These are phyloP conservation scores for Chloroceryle aenea DNA, from an alignment of 2,113 vertebrate genomes.

Conservation along the genomic window DNA sequence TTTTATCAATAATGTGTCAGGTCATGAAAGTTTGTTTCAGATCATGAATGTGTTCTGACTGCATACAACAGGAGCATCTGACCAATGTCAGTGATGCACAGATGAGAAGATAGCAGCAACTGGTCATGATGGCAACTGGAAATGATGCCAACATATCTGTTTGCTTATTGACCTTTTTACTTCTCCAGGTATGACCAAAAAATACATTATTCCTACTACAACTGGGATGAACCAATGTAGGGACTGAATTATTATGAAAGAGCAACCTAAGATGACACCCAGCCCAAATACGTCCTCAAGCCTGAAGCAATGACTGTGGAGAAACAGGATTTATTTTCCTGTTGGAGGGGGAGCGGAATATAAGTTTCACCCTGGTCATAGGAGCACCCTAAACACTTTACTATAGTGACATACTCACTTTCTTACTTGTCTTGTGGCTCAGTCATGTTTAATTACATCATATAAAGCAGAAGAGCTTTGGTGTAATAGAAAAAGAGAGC, in stretches of 20 bases:
- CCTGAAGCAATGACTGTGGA: neutral
- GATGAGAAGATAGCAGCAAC: neutral
- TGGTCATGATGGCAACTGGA: neutral
- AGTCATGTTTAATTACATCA: neutral
- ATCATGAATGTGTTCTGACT: neutral
- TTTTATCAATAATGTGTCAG: neutral
- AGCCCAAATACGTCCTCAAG: neutral
- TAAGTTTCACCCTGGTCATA: neutral
- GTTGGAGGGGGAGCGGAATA: neutral
- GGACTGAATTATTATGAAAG: neutral
- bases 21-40: neutral
- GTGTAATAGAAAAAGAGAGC: neutral
- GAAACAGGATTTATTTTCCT: neutral
- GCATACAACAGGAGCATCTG: neutral
- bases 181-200: neutral
- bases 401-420: neutral
- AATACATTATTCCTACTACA: neutral
- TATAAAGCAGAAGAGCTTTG: neutral
- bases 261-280: neutral
- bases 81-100: neutral
- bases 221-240: neutral
- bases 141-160: neutral
- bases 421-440: neutral
- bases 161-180: neutral
- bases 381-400: neutral